Evolutionary conservation across 1,140 invertebrate genomes (phyloP).

Genomic region (Zaprionus lachaisei): DNA sequence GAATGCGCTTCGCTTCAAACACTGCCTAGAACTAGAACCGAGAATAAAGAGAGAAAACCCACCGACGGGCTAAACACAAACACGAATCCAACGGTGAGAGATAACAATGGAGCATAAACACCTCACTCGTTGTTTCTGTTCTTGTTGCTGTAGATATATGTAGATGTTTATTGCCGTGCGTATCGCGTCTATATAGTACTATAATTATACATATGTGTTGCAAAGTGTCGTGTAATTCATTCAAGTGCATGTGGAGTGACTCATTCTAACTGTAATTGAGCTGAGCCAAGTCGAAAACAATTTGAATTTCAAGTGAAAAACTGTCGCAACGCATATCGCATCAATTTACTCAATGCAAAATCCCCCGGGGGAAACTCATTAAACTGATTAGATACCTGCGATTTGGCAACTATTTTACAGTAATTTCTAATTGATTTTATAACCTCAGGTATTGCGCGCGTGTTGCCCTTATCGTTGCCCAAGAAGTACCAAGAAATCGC

Average conservation of each 20-base stretch:
- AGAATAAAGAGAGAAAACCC: neutral
- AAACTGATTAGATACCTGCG: slow-evolving; percentile 67
- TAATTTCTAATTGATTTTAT: slow-evolving; percentile 77
- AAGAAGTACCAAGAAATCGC: neutral
- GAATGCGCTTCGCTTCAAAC: slow-evolving; percentile 47
- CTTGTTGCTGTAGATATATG: neutral
- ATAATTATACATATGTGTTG: slow-evolving; percentile 6
- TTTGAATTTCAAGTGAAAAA: slow-evolving; percentile 13
- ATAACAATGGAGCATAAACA: slow-evolving; percentile 1
- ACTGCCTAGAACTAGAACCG: slow-evolving; percentile 10
- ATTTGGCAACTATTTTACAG: slow-evolving; percentile 28
- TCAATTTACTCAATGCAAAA: slow-evolving; percentile 10
- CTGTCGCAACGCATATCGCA: neutral
- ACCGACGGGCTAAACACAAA: slow-evolving; percentile 11
- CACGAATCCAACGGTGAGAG: slow-evolving; percentile 53
- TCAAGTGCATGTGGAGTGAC: slow-evolving; percentile 51
- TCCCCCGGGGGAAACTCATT: slow-evolving; percentile 56
- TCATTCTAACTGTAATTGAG: slow-evolving; percentile 48
- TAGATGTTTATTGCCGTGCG: slow-evolving; percentile 48
- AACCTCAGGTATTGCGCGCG: slow-evolving; percentile 44
- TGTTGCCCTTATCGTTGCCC: slow-evolving; percentile 55
- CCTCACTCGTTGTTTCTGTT: neutral
- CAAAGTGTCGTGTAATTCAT: slow-evolving; percentile 44
- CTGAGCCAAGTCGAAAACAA: slow-evolving; percentile 6
- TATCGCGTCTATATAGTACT: slow-evolving; percentile 34